These are phyloP conservation scores for Myripristis jacobus DNA, from an alignment of 2,797 vertebrate species.

Conservation along the genomic window DNA sequence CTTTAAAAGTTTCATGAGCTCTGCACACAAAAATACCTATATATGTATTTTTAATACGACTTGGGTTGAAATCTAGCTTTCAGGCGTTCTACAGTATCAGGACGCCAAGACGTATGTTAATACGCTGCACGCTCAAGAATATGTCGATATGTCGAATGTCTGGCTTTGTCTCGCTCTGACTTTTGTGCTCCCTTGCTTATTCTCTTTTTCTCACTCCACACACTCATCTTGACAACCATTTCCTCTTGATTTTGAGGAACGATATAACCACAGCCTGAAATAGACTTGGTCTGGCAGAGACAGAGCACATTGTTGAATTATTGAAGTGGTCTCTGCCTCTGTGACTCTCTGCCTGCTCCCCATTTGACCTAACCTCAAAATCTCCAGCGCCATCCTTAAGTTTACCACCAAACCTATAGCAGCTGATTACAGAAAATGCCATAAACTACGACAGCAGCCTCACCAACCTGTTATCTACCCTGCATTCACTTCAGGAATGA, in stretches of 20 bases:
- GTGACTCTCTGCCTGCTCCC: constrained; percentile 35
- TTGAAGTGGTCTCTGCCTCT: constrained; percentile 65
- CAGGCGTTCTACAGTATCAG: constrained; percentile 20
- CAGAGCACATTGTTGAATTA: constrained; percentile 74
- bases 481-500: constrained; percentile 38
- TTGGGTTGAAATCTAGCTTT: constrained; percentile 47
- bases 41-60: constrained; percentile 65
- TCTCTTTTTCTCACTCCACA: constrained; percentile 13
- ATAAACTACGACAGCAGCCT: constrained; percentile 19
- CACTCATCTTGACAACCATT: constrained; percentile 20
- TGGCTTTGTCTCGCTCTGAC: not conserved
- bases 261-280: constrained; percentile 63
- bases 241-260: constrained; percentile 54
- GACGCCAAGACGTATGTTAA: not conserved
- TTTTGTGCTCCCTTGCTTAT: constrained; percentile 3
- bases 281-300: constrained; percentile 74
- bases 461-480: constrained; percentile 38
- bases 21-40: constrained; percentile 45
- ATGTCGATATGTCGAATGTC: not conserved
- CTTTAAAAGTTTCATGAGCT: constrained; percentile 51
- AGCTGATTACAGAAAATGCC: constrained; percentile 40
- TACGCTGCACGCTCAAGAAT: not conserved
- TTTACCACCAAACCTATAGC: constrained; percentile 32
- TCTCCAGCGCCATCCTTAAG: constrained; percentile 54
- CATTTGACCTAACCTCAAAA: constrained; percentile 58